Evolutionary conservation across 2,888 invertebrate species (phyloP).

Genomic region (Xanthia icteritia): DNA sequence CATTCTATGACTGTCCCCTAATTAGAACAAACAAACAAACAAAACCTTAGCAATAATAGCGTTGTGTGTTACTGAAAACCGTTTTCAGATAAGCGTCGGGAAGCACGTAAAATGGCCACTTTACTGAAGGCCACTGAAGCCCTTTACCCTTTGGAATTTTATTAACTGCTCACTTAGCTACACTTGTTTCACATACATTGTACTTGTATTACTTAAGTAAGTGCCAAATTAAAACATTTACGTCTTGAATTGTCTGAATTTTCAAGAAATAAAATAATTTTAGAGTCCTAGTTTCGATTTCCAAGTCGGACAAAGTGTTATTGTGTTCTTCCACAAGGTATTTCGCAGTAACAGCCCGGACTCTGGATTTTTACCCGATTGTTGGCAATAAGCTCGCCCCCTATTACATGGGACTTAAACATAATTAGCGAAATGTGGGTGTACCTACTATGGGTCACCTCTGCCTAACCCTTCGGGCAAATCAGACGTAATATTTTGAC

Average conservation of each 20-base stretch:
- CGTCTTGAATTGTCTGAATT: background rate
- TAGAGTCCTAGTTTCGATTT: background rate
- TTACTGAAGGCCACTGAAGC: slow-evolving; percentile 67
- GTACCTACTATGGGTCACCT: background rate
- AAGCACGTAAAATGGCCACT: slow-evolving; percentile 69
- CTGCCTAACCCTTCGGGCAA: no score
- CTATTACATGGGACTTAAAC: background rate
- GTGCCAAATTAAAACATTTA: slow-evolving; percentile 19
- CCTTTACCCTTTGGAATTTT: slow-evolving; percentile 69
- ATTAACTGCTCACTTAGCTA: slow-evolving; percentile 67
- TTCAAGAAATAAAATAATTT: background rate
- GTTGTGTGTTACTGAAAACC: slow-evolving; percentile 67
- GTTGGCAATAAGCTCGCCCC: background rate
- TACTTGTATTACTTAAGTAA: slow-evolving; percentile 31
- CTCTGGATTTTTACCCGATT: background rate
- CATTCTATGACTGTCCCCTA: slow-evolving; percentile 41
- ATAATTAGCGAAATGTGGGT: background rate
- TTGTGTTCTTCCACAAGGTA: background rate
- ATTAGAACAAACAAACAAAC: slow-evolving; percentile 56
- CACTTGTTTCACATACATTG: slow-evolving; percentile 52
- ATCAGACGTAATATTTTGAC: no score
- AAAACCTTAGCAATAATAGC: slow-evolving; percentile 63
- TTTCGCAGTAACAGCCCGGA: background rate
- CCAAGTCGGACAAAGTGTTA: background rate
- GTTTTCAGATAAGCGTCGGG: slow-evolving; percentile 70